Percentiles rank a stretch among this genome's conserved stretches.
These are phyloP conservation scores for Choloepus didactylus DNA, from an alignment of 2,797 vertebrate genomes.

Conservation along the genomic window DNA sequence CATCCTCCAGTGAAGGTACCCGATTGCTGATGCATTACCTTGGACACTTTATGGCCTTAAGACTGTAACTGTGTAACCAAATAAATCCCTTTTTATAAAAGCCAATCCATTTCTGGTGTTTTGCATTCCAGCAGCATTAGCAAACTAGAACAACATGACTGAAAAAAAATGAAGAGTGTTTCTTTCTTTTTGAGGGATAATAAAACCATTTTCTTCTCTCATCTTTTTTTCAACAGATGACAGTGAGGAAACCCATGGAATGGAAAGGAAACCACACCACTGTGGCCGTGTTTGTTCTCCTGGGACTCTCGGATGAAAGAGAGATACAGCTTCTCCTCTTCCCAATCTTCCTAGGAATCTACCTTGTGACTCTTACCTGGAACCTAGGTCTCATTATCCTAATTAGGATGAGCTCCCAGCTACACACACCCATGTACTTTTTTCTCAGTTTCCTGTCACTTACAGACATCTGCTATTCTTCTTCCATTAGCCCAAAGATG, in stretches of 20 bases:
- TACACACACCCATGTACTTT: slow-evolving; percentile 67
- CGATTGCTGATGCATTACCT: too few species aligned
- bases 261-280: background rate
- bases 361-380: background rate
- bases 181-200: background rate
- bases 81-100: too few species aligned
- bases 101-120: too few species aligned
- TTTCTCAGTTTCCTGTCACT: background rate
- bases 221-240: background rate
- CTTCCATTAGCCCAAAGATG: background rate
- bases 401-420: background rate
- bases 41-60: too few species aligned
- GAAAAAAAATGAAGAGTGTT: background rate
- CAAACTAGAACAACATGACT: too few species aligned
- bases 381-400: background rate
- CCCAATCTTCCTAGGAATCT: slow-evolving; percentile 46
- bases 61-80: too few species aligned
- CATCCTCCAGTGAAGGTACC: too few species aligned
- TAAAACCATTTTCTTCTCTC: background rate
- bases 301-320: slow-evolving; percentile 27
- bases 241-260: background rate
- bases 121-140: too few species aligned
- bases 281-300: slow-evolving; percentile 68
- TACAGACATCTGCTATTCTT: background rate
- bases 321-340: slow-evolving; percentile 28